These are phyloP conservation scores for Pseudobourletiella spinata DNA, from an alignment of 1,140 invertebrate species.

Conservation along the genomic window DNA sequence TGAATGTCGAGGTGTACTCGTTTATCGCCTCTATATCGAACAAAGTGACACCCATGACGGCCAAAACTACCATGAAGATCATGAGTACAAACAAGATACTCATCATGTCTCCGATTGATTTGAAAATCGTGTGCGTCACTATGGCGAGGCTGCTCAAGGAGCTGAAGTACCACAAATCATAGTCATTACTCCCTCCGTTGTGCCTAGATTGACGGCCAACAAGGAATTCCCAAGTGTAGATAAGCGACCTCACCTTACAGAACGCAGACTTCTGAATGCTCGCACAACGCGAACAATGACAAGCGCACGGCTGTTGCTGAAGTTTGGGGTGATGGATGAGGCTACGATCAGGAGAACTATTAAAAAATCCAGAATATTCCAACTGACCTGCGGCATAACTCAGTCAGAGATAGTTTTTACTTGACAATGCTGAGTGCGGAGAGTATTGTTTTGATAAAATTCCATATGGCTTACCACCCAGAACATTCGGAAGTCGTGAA, in stretches of 20 bases:
- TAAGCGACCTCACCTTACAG: constrained; percentile 12
- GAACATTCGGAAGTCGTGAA: constrained; percentile 38
- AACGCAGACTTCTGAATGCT: constrained; percentile 37
- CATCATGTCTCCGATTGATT: constrained; percentile 37
- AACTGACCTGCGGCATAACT: constrained; percentile 19
- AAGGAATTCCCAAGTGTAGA: too few relatives aligned
- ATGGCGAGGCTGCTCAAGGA: constrained; percentile 27
- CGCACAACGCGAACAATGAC: constrained; percentile 35
- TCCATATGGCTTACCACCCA: constrained; percentile 27
- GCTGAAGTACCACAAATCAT: constrained; percentile 4
- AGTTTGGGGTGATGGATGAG: constrained; percentile 16
- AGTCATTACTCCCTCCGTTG: too few relatives aligned
- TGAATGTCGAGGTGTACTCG: constrained; percentile 24
- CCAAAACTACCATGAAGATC: constrained; percentile 35
- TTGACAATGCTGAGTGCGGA: not conserved
- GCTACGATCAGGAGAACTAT: constrained; percentile 33
- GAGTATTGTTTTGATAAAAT: not conserved
- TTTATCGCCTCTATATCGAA: constrained; percentile 29
- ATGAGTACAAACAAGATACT: constrained; percentile 37
- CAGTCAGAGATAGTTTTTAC: not conserved
- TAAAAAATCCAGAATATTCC: constrained; percentile 38
- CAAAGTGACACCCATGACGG: constrained; percentile 35
- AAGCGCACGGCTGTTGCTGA: constrained; percentile 16
- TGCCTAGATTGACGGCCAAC: too few relatives aligned
- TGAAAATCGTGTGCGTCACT: constrained; percentile 35